Evolutionary conservation across 2,797 vertebrate species (phyloP).

Genomic region (Morus bassanus): DNA sequence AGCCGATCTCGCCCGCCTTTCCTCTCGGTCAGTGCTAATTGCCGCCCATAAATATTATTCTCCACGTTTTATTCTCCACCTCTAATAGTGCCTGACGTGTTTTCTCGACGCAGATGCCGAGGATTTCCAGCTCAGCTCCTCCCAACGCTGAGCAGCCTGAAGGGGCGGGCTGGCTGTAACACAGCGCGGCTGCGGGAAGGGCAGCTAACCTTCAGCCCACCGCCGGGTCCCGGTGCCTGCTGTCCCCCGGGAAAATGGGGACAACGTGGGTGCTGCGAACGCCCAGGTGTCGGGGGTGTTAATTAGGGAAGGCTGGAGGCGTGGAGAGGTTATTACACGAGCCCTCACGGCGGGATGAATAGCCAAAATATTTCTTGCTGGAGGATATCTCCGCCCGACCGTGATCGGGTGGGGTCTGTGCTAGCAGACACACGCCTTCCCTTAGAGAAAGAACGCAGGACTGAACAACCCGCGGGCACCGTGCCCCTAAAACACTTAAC

Average conservation of each 20-base stretch:
- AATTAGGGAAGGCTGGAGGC: not conserved
- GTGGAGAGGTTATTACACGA: rapidly evolving
- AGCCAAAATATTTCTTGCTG: not conserved
- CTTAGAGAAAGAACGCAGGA: not conserved
- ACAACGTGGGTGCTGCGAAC: rapidly evolving
- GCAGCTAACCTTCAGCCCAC: not conserved
- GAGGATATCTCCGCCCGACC: too few species aligned
- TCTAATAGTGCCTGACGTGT: not conserved
- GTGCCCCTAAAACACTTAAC: not conserved
- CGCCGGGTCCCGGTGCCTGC: not conserved
- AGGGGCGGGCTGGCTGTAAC: not conserved
- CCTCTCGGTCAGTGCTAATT: not conserved
- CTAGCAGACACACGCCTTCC: too few species aligned
- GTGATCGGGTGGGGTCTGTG: not conserved
- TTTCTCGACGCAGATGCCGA: not conserved
- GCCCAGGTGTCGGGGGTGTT: too few species aligned
- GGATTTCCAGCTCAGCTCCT: not conserved
- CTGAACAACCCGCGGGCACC: not conserved
- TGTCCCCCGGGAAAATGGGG: not conserved
- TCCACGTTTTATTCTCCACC: not conserved
- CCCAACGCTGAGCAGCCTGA: not conserved
- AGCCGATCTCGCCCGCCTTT: rapidly evolving
- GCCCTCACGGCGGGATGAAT: rapidly evolving
- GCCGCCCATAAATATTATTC: not conserved
- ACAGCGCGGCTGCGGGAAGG: not conserved